phyloP scores from a whole-genome alignment of 2,888 invertebrate species.

The Drosophila ustulata region DNA sequence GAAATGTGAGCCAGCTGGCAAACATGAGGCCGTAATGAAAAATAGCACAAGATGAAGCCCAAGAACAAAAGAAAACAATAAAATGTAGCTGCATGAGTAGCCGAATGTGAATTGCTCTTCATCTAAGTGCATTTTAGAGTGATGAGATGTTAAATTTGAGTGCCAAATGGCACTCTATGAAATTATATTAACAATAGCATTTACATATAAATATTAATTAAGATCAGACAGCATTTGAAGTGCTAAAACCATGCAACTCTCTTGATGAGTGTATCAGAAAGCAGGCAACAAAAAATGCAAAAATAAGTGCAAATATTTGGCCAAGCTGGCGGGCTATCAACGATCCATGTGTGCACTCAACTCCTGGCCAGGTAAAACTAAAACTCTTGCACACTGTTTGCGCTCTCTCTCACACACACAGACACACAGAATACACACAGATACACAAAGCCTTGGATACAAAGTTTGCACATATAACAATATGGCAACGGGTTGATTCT shows the following conservation, averaged over 20 bases:
- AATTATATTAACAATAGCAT: neutral
- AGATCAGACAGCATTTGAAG: neutral
- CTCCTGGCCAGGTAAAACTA: conserved; percentile 47
- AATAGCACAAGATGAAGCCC: conserved; percentile 43
- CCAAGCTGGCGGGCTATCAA: conserved; percentile 43
- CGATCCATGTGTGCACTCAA: conserved; percentile 45
- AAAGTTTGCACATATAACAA: conserved; percentile 40
- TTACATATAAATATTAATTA: neutral
- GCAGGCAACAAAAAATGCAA: conserved; percentile 15
- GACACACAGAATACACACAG: conserved; percentile 2
- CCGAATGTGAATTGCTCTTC: conserved; percentile 11
- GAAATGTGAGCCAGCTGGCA: conserved; percentile 54
- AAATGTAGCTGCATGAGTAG: neutral
- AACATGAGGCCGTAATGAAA: conserved; percentile 57
- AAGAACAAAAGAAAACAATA: conserved; percentile 6
- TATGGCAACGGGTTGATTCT: conserved; percentile 45
- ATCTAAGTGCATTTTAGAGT: neutral
- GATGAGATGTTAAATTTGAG: neutral
- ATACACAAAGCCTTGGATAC: conserved; percentile 6
- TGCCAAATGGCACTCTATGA: too few relatives aligned
- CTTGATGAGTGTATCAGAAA: conserved; percentile 7
- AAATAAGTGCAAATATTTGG: conserved; percentile 63
- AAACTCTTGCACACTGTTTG: conserved; percentile 37
- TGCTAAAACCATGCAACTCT: neutral
- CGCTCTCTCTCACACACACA: neutral